Evolutionary conservation across 2,888 invertebrate species (phyloP).

Genomic region (Smittia sp.): DNA sequence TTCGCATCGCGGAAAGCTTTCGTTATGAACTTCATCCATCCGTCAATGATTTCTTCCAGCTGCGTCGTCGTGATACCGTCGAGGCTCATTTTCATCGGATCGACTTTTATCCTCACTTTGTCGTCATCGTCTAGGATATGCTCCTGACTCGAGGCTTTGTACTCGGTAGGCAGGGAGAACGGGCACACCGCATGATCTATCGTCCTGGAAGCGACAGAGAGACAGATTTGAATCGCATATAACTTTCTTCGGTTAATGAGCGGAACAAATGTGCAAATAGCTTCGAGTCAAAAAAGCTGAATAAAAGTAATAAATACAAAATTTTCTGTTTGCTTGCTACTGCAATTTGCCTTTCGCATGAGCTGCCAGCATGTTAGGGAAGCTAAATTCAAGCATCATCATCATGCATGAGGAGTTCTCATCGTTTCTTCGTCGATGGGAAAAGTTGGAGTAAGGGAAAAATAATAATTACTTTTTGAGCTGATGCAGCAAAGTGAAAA

Average conservation of each 20-base stretch:
- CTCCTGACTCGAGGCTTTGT: slow-evolving; percentile 51
- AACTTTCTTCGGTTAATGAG: background rate
- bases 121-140: slow-evolving; percentile 51
- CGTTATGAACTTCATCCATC: slow-evolving; percentile 57
- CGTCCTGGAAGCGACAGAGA: slow-evolving; percentile 45
- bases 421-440: background rate
- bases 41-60: slow-evolving; percentile 56
- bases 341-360: background rate
- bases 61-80: slow-evolving; percentile 52
- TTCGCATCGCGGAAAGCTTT: slow-evolving; percentile 49
- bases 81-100: slow-evolving; percentile 48
- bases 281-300: background rate
- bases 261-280: background rate
- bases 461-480: slow-evolving; percentile 5
- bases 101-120: slow-evolving; percentile 49
- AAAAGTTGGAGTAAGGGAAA: background rate
- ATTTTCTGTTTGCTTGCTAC: background rate
- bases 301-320: slow-evolving; percentile 1
- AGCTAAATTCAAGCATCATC: background rate
- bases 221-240: background rate
- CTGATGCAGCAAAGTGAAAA: background rate
- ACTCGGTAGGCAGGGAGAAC: slow-evolving; percentile 52
- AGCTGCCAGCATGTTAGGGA: background rate
- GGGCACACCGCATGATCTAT: slow-evolving; percentile 50
- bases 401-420: background rate